Percentiles rank a stretch among this genome's conserved stretches.
Conservation (phyloP, 1,140 invertebrate species). For the Tenebrio molitor region DNA sequence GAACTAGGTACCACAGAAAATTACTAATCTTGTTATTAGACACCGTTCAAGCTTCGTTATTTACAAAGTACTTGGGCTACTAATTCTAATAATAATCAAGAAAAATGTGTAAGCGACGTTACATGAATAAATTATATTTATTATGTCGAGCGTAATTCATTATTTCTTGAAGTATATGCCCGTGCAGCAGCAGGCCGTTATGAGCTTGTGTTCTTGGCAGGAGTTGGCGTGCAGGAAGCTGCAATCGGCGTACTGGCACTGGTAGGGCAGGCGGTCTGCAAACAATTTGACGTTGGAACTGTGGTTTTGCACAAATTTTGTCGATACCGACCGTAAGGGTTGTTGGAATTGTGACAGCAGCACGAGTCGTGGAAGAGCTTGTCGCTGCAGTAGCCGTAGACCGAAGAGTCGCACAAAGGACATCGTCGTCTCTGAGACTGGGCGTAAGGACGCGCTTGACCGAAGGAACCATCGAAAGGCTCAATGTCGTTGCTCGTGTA, state of each 20-base stretch:
- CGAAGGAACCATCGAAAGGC: background rate
- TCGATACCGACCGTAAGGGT: slow-evolving; percentile 68
- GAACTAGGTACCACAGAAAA: slow-evolving; percentile 18
- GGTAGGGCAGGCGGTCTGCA: slow-evolving; percentile 68
- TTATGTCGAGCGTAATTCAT: slow-evolving; percentile 30
- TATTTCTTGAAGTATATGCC: slow-evolving; percentile 62
- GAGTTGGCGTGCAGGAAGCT: slow-evolving; percentile 80
- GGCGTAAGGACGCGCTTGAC: background rate
- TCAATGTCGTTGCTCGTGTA: slow-evolving; percentile 11
- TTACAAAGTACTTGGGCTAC: slow-evolving; percentile 21
- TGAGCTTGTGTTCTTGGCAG: slow-evolving; percentile 78
- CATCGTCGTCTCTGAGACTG: slow-evolving; percentile 66
- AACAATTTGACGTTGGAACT: slow-evolving; percentile 28
- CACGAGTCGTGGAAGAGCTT: slow-evolving; percentile 82
- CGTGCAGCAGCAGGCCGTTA: slow-evolving; percentile 80
- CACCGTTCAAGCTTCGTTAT: slow-evolving; percentile 34
- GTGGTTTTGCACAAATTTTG: background rate
- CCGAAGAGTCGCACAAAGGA: slow-evolving; percentile 80
- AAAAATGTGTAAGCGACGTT: slow-evolving; percentile 30
- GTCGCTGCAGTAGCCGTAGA: slow-evolving; percentile 80
- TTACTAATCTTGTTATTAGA: slow-evolving; percentile 14
- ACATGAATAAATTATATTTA: slow-evolving; percentile 42
- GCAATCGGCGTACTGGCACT: slow-evolving; percentile 78
- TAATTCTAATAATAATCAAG: slow-evolving; percentile 13
- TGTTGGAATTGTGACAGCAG: slow-evolving; percentile 74